Evolutionary conservation across 2,888 invertebrate genomes (phyloP), one percentile per base, ranked within the genome.

Genomic region (Orthosia incerta): DNA sequence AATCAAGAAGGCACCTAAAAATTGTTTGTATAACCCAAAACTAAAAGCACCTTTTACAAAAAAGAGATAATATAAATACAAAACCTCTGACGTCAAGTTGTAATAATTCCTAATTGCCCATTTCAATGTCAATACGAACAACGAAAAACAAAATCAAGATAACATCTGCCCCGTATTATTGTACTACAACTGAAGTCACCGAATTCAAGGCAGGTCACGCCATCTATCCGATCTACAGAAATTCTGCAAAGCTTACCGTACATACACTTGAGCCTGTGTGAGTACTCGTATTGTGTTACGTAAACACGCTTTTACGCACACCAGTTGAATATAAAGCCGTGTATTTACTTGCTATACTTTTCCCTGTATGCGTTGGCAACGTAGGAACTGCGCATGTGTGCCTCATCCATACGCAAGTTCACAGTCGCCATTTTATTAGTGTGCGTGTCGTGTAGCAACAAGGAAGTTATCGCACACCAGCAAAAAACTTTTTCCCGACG

Each of bases 401-500:
- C 64, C 69, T 69, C 77, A 84, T 91, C 75, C 67, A 65, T 88
- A 91, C 86, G 83, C 74, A 67, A 84, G 77, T 87, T 81, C 86
- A 91, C 87, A 84, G 78, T 73, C 59, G 74, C 55, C 15, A 15
- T 56, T 66, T n/a, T 71, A 16, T 62, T 67, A 53, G 79, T 86
- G 91, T 91, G 91, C 86, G 87, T 62, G 79, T 85, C 74, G 79
- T 85, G 78, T 88, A 80, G 86, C 71, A 78, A 89, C 84, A 85
- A 85, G 82, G 79, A 89, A 85, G 85, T 86, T 86, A 85, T 87
- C 91, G 82, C 91, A 92, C 91, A 91, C 90, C 74, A 79, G 83
- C 84, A 87, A 89, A 90, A 90, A 89, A 87, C 75, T 76, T 92
- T 92, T 91, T 89, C 89, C 88, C 83, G 88, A 91, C 88, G 90